These are phyloP conservation scores for Actinemys pallida DNA, from an alignment of 2,113 vertebrate species.

Conservation along the genomic window DNA sequence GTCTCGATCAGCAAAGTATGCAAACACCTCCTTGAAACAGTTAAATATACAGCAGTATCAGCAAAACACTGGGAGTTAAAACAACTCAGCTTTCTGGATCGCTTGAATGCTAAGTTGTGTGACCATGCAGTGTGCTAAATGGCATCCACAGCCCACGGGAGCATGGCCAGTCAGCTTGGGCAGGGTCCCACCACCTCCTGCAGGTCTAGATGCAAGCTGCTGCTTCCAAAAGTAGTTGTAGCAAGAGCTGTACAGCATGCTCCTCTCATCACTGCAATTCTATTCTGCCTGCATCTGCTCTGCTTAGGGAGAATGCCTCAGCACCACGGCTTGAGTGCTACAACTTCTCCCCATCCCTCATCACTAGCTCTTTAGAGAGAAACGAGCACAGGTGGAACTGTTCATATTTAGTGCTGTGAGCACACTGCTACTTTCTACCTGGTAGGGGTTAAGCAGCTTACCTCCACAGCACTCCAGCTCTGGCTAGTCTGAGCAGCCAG, in stretches of 20 bases:
- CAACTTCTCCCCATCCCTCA: neutral
- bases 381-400: neutral
- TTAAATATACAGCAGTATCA: neutral
- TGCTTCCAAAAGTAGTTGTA: neutral
- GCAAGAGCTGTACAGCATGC: neutral
- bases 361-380: neutral
- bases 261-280: neutral
- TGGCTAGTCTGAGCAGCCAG: neutral
- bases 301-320: neutral
- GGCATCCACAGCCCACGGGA: neutral
- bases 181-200: neutral
- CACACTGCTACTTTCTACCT: neutral
- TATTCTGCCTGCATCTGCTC: neutral
- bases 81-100: neutral
- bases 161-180: neutral
- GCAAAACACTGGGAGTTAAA: rapidly evolving
- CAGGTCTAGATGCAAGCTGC: neutral
- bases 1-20: neutral
- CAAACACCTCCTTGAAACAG: neutral
- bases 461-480: neutral
- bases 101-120: neutral
- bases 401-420: neutral
- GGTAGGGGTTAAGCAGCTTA: neutral
- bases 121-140: neutral
- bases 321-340: neutral